Evolutionary conservation across 2,888 invertebrate species (phyloP).

Genomic region (Drosophila picticornis): DNA sequence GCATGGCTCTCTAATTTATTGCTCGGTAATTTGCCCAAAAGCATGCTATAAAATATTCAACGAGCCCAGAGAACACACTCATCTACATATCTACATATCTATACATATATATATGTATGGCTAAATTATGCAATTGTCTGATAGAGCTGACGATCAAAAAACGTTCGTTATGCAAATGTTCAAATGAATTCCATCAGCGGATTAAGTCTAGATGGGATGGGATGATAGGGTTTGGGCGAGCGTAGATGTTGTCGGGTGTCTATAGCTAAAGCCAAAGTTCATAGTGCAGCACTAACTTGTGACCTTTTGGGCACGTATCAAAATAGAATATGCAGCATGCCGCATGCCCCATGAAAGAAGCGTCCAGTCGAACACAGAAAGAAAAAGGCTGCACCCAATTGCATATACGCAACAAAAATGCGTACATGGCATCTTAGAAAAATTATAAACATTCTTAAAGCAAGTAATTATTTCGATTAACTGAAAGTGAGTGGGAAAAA

Average conservation of each 20-base stretch:
- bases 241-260: neutral
- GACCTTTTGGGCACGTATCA: constrained; percentile 66
- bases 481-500: neutral
- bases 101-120: constrained; percentile 26
- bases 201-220: neutral
- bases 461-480: neutral
- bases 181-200: constrained; percentile 44
- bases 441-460: neutral
- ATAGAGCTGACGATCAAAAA: constrained; percentile 44
- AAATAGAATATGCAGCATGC: constrained; percentile 62
- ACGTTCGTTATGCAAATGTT: constrained; percentile 49
- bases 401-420: neutral
- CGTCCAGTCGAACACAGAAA: neutral
- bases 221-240: neutral
- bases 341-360: constrained; percentile 17
- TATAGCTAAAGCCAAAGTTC: constrained; percentile 42
- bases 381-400: neutral
- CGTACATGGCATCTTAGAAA: neutral
- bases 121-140: constrained; percentile 35
- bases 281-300: constrained; percentile 57
- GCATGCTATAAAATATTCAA: constrained; percentile 76
- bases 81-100: constrained; percentile 31
- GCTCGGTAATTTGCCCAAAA: constrained; percentile 71
- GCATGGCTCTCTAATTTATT: constrained; percentile 61
- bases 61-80: constrained; percentile 19